A percentile compares a stretch with the other conserved stretches of the same genome.
These are phyloP conservation scores for Diprion similis DNA, from an alignment of 1,140 invertebrate species.

Conservation along the genomic window DNA sequence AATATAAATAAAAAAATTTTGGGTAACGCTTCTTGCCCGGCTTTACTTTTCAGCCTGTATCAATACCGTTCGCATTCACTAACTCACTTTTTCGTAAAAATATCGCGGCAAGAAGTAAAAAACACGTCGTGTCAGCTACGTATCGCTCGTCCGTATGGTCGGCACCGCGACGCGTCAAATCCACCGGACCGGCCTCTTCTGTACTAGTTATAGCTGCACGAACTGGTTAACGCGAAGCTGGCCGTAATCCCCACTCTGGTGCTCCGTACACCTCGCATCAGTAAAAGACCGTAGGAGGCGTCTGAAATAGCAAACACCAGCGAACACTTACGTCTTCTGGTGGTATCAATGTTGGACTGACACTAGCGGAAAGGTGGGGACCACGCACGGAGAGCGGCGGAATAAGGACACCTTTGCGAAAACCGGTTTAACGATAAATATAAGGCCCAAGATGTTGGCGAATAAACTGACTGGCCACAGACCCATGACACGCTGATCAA, in stretches of 20 bases:
- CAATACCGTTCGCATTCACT: background rate
- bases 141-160: slow-evolving; percentile 4
- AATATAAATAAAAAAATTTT: background rate
- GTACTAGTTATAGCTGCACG: slow-evolving; percentile 7
- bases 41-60: background rate
- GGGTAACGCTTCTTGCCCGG: background rate
- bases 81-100: background rate
- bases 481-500: too few relatives aligned
- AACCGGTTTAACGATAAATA: slow-evolving; percentile 8
- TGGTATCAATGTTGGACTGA: background rate
- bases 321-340: background rate
- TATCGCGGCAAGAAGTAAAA: background rate
- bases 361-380: background rate
- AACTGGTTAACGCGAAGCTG: slow-evolving; percentile 31
- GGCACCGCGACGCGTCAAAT: background rate
- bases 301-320: background rate
- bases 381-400: background rate
- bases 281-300: slow-evolving; percentile 8
- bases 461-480: background rate
- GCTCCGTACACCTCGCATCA: background rate
- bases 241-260: background rate
- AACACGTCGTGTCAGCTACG: background rate
- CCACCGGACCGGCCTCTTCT: slow-evolving; percentile 28
- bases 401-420: background rate
- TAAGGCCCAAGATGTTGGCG: background rate